These are phyloP conservation scores for Deroplatys truncata DNA, from an alignment of 2,888 invertebrate species.

Conservation along the genomic window DNA sequence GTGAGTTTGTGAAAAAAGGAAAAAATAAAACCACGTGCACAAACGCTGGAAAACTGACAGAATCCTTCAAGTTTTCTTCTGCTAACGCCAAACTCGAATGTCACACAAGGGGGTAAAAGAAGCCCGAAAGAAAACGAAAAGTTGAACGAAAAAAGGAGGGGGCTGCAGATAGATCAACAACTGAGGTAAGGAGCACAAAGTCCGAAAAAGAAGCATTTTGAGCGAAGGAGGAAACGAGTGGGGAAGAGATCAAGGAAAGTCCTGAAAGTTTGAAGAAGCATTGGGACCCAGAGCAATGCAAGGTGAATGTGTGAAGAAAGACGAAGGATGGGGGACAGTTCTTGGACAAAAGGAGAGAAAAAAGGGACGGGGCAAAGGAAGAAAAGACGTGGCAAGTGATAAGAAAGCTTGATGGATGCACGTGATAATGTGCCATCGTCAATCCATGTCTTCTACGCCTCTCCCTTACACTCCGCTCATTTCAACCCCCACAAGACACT, in stretches of 20 bases:
- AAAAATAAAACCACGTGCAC: not conserved
- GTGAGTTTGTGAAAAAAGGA: not conserved
- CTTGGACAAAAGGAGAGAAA: not conserved
- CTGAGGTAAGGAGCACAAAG: not conserved
- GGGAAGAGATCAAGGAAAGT: not conserved
- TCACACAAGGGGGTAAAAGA: slow-evolving; percentile 17
- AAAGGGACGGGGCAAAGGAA: not conserved
- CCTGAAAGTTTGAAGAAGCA: slow-evolving; percentile 9
- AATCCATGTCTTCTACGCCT: slow-evolving; percentile 47
- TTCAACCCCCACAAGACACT: not conserved
- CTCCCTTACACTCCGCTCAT: slow-evolving; percentile 9
- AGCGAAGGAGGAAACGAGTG: not conserved
- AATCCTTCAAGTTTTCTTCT: slow-evolving; percentile 7
- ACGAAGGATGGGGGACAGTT: not conserved
- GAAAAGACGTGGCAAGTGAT: slow-evolving; percentile 20
- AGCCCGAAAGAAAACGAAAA: not conserved
- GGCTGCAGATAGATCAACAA: not conserved
- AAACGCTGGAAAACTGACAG: not conserved
- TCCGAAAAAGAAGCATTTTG: not conserved
- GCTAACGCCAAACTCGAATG: not conserved
- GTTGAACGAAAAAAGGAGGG: not conserved
- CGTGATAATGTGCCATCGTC: slow-evolving; percentile 53
- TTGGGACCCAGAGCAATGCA: not conserved
- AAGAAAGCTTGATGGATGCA: slow-evolving; percentile 45
- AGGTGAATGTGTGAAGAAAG: not conserved